Evolutionary conservation across 2,888 invertebrate genomes (phyloP), one percentile per base, ranked within the genome.

Genomic region (Lobophora halterata): DNA sequence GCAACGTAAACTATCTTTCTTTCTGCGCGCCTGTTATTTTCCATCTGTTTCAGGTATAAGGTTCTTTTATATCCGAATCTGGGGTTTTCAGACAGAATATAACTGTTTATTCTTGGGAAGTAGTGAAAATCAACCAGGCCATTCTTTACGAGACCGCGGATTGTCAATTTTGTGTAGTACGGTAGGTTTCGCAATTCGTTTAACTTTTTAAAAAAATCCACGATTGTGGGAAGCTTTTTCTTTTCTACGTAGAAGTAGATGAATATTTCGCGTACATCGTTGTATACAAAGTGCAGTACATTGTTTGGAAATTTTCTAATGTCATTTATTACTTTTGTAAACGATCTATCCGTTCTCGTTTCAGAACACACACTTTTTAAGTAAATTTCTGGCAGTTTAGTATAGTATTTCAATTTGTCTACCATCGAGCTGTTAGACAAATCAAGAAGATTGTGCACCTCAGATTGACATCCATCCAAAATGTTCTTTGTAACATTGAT

Each of bases 21-120:
- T 0, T 19, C 12, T 25, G 24, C 35, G 3, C 21, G 8, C 26
- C 52, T 42, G 20, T 17, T 26, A 10, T 14, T 11, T 8, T 16
- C 25, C 1, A 52, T 10, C 5, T 37, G 37, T 8, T 23, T 44
- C 11, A 52, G 23, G 16, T 49, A 52, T 7, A 46, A 3, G 4
- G 42, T 33, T n/a, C 52, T 42, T 1, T 38, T 7, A 14, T 49
- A 52, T 1, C 32, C 20, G 0, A 11, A 29, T 10, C 45, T 32
- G 1, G 52, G 45, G 13, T 52, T 44, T 23, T 52, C 52, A 6
- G 14, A 30, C 4, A 52, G 9, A 5, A 52, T 24, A 3, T 30
- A 44, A 24, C 37, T 32, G n/a, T 40, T 44, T 1, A 42, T 33
- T 12, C 29, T 26, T 0, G 41, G 46, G 3, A 40, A 28, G 17